A percentile compares a stretch with the other conserved stretches of the same genome.
phyloP scores from a whole-genome alignment of 2,113 vertebrate species.

The Lagenorhynchus albirostris region DNA sequence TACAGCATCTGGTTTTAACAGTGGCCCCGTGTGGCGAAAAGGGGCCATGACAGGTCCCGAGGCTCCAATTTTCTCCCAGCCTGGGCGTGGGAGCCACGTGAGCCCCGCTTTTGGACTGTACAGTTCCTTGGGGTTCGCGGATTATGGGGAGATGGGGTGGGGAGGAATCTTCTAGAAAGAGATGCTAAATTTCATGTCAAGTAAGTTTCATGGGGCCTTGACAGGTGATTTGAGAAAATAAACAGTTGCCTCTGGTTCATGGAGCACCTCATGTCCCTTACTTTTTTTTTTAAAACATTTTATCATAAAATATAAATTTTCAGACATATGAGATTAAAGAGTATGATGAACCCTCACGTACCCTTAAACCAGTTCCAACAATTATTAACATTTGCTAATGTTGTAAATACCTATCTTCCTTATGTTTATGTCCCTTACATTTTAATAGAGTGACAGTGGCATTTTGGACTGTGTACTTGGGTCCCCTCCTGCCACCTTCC shows the following conservation, averaged over 20 bases:
- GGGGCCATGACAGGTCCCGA: not conserved
- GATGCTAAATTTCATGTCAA: not conserved
- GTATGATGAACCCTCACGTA: not conserved
- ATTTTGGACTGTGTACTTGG: not conserved
- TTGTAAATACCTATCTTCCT: not conserved
- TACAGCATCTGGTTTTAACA: not conserved
- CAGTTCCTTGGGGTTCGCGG: not conserved
- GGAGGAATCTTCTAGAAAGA: not conserved
- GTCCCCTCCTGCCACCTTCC: not conserved
- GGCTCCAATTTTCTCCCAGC: not conserved
- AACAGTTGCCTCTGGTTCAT: not conserved
- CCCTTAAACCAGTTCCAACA: not conserved
- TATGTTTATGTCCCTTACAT: not conserved
- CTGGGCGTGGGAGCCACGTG: fast-evolving
- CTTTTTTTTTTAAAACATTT: not conserved
- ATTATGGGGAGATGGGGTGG: fast-evolving
- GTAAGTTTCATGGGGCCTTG: not conserved
- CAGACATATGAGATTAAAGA: not conserved
- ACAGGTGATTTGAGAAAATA: not conserved
- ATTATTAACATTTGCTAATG: not conserved
- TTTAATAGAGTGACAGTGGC: not conserved
- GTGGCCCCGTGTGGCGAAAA: constrained; percentile 3
- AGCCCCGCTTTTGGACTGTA: not conserved
- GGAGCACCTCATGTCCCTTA: not conserved
- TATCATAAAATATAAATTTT: not conserved